Evolutionary conservation across 2,888 invertebrate species (phyloP), one percentile per base, ranked within the genome.

Genomic region (Netelia melanura): DNA sequence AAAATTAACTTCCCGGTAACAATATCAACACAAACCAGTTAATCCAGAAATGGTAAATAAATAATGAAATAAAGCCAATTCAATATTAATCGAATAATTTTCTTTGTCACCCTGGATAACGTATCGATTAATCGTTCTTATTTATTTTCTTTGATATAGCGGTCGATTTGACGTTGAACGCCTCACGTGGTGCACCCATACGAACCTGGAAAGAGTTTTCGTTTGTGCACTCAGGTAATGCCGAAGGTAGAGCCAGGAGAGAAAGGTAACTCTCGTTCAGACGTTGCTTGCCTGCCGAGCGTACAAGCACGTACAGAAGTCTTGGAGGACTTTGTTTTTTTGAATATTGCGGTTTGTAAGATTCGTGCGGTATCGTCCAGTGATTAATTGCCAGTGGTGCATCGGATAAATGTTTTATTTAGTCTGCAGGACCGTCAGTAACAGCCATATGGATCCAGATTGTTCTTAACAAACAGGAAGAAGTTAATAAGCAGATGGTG

Each of bases 201-300:
- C 62, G 56, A 17, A 9, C 21, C 21, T 58, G 6, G 21, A 58
- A n/a, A 10, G 23, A 58, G 64, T 84, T 87, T 68, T 85, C 87
- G 83, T 86, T 87, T 79, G 77, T 70, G 83, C 81, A 88, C 82
- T 86, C 77, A 68, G 81, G 84, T 83, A 87, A 84, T 75, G 85
- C 65, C 77, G 65, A 74, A 58, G 25, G 10, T 70, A 10, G 10
- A 62, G 64, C 43, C 56, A 84, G 83, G 44, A 21, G 64, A 52
- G 71, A 71, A 65, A 54, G 79, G 56, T 72, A 44, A 72, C 56
- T 62, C 74, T 82, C 82, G 56, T 75, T 78, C 82, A 58, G 74
- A 38, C 78, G 65, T 74, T 75, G 65, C 30, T 54, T 56, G 75
- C 54, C 70, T 64, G 78, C 30, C 71, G 75, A 70, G 71, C 54